Base-by-base conservation (phyloP, 2,113 vertebrate genomes). In the Takifugu bimaculatus region DNA sequence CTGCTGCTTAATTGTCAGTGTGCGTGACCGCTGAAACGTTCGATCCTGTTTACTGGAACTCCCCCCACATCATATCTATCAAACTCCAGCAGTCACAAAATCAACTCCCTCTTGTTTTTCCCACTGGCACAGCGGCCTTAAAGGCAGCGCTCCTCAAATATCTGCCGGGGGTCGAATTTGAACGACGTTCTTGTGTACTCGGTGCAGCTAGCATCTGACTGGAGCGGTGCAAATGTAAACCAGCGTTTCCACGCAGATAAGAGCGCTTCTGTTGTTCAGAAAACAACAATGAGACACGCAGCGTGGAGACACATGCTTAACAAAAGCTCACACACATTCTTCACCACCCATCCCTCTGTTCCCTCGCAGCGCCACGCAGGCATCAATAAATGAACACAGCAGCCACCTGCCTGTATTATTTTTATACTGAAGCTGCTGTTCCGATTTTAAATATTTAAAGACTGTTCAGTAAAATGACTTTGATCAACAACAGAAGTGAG, bases 201-300 rank as follows among this genome's bases (percentile, higher is more conserved):
- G 56, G 56, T 60, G 66, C 55, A 70, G 55, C 63, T 54, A 54
- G 63, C 66, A 62, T 72, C 56, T 72, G 72, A 62, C 62, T 78
- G 64, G 68, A 60, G 57, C 39, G 61, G 49, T 72, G 72, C 63
- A 79, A 68, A 77, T 59, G 55, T 67, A 72, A 80, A 65, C 42
- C 68, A 63, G 3, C 54, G 55, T 84, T 78, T 72, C 68, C 72
- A 42, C 50, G 54, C 45, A 74, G 74, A 83, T 80, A 32, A 78
- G 70, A 82, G 60, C 53, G 60, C 4, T 55, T 76, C 63, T 59
- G 72, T 57, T 71, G 35, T 58, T 69, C 52, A 44, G 39, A 63
- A n/a, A 67, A 61, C 50, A 70, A 71, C 79, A 72, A 52, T 43
- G 61, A 76, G 52, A 26, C 14, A 44, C 5, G 43, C 51, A 35